Evolutionary conservation across 2,797 vertebrate species (phyloP), one percentile per base, ranked within the genome.

Genomic region (Phataginus tetradactyla): DNA sequence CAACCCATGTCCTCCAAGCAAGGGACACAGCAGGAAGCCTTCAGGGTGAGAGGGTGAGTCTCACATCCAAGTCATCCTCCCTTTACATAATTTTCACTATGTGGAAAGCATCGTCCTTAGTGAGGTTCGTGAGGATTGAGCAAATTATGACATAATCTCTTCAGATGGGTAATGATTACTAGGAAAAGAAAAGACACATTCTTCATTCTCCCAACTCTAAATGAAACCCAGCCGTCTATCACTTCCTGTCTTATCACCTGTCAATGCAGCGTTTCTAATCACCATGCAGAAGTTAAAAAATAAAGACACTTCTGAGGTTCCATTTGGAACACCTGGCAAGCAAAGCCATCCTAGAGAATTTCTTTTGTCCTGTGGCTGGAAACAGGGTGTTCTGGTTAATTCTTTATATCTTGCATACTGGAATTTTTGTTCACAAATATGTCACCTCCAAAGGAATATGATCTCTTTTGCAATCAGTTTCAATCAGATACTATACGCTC

Each of bases 211-310:
- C 57, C 23, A 69, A 49, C 55, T 45, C 64, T 80, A 77, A 90
- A 85, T 14, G 21, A 95, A 75, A 92, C 93, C 86, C 17, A 29
- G 29, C 51, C 51, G 57, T 88, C 94, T 90, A 69, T 0, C 7
- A n/a, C 42, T 68, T 75, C 66, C 55, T 96, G 45, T 45, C 10
- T 45, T 45, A 45, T 45, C 45, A 45, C 42, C 42, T 45, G 71
- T 63, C 86, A 66, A 32, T 59, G 72, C 74, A 59, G 59, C 13
- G 11, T 72, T 66, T 63, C 94, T 57, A 51, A 20, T 89, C 72
- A 68, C 86, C 95, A 45, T 14, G 25, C 96, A 95, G 77, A 97
- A 87, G 64, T 96, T 91, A 94, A 95, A 94, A 80, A 57, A 94
- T 83, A 72, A 77, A 61, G 61, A 61, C 5, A 80, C 17, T 74